Conservation (phyloP, 2,113 vertebrate species). For the Pteruthius melanotis region DNA sequence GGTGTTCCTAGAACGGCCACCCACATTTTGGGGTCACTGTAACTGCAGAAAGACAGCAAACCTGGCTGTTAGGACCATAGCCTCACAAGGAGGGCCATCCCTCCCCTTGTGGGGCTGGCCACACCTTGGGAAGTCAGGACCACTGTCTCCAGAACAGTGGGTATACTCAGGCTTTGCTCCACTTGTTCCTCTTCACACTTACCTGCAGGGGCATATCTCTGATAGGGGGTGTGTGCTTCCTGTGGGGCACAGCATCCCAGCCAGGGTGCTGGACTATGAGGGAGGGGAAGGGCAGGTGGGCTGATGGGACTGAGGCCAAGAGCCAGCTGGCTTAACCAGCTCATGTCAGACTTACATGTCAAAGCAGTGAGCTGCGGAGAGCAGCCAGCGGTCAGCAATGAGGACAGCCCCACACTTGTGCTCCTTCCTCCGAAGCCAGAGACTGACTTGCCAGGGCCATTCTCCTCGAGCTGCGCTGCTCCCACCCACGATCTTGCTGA, state of each 20-base stretch:
- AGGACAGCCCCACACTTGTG: conserved; percentile 91
- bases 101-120: not conserved
- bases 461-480: conserved; percentile 79
- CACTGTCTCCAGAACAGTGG: not conserved
- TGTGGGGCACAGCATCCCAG: not conserved
- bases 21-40: conserved; percentile 82
- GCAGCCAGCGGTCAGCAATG: conserved; percentile 86
- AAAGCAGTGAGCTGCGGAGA: conserved; percentile 93
- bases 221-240: not conserved
- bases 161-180: not conserved
- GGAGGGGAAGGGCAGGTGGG: not conserved
- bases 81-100: not conserved
- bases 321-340: not conserved
- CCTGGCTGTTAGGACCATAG: not conserved
- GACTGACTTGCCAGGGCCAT: conserved; percentile 94
- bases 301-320: not conserved
- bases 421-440: conserved; percentile 81
- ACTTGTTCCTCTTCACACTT: not conserved
- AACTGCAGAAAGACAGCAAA: conserved; percentile 64
- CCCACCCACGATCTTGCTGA: conserved; percentile 87
- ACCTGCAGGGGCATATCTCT: not conserved
- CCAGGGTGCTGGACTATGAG: accelerated
- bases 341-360: conserved; percentile 69
- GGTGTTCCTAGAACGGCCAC: conserved; percentile 87
- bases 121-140: not conserved